These are phyloP conservation scores for Eulemur mongoz DNA, from an alignment of 2,797 vertebrate genomes.

Conservation along the genomic window DNA sequence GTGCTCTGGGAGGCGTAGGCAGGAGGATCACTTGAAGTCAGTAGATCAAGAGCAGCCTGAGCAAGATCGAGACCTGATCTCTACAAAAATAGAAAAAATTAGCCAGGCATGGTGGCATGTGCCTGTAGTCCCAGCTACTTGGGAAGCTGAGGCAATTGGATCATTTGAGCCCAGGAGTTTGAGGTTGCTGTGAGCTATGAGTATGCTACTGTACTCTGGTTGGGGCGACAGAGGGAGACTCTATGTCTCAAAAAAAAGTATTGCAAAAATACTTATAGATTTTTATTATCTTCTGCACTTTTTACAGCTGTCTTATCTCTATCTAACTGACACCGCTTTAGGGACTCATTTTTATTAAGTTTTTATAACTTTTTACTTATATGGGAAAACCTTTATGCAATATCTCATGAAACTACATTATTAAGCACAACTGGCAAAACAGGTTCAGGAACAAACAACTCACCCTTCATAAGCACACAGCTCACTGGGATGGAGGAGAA, in stretches of 20 bases:
- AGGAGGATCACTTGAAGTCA: background rate
- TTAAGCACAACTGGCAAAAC: background rate
- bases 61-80: background rate
- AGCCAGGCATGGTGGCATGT: background rate
- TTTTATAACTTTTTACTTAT: background rate
- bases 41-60: background rate
- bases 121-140: background rate
- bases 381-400: background rate
- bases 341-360: background rate
- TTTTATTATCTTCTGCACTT: background rate
- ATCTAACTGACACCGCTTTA: background rate
- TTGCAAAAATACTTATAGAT: background rate
- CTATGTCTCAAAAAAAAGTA: background rate
- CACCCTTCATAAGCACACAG: background rate
- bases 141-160: background rate
- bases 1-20: background rate
- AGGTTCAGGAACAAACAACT: background rate
- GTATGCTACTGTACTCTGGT: accelerated
- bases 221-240: background rate
- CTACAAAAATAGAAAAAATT: background rate
- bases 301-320: background rate
- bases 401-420: background rate
- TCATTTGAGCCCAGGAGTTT: background rate
- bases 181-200: background rate
- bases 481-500: background rate